Conservation (phyloP, 92 coral and sea anemone species). For the Siderastrea siderea region DNA sequence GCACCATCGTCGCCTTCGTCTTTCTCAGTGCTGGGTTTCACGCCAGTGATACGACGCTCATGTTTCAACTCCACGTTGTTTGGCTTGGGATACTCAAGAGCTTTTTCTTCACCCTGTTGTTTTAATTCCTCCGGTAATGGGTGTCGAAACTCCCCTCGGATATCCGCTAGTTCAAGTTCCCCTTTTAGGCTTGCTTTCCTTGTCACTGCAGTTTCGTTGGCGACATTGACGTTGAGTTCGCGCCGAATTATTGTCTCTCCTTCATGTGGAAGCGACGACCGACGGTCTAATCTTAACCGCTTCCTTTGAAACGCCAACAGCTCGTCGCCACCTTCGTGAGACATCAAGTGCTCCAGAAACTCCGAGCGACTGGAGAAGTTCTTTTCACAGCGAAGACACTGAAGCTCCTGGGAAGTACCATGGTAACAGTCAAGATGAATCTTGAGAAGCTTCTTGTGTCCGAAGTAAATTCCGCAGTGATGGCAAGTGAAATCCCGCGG, state of each 20-base stretch:
- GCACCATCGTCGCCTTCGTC: conserved; percentile 58
- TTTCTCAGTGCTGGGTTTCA: conserved; percentile 14
- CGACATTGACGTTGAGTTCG: conserved; percentile 47
- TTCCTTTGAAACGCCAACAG: conserved; percentile 41
- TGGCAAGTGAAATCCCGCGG: conserved; percentile 78
- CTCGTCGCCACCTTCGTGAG: conserved; percentile 76
- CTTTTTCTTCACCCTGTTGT: not conserved
- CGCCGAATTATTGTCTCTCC: conserved; percentile 71
- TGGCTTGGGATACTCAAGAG: conserved; percentile 5
- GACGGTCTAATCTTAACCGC: conserved; percentile 40
- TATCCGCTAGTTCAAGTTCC: not conserved
- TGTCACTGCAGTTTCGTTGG: not conserved
- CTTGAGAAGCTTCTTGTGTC: conserved; percentile 89
- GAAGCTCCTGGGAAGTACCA: conserved; percentile 76
- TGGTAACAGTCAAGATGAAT: conserved; percentile 93
- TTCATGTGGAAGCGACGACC: conserved; percentile 32
- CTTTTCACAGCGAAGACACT: conserved; percentile 81
- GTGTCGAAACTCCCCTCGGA: conserved; percentile 2
- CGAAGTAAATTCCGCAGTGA: conserved; percentile 86
- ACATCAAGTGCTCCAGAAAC: conserved; percentile 87
- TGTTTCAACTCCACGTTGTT: conserved; percentile 13
- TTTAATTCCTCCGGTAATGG: conserved; percentile 19
- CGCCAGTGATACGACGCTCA: not conserved
- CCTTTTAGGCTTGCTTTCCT: not conserved
- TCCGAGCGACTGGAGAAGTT: conserved; percentile 78